These are phyloP conservation scores for Nyctibius grandis DNA, from an alignment of 2,797 vertebrate genomes.

Conservation along the genomic window DNA sequence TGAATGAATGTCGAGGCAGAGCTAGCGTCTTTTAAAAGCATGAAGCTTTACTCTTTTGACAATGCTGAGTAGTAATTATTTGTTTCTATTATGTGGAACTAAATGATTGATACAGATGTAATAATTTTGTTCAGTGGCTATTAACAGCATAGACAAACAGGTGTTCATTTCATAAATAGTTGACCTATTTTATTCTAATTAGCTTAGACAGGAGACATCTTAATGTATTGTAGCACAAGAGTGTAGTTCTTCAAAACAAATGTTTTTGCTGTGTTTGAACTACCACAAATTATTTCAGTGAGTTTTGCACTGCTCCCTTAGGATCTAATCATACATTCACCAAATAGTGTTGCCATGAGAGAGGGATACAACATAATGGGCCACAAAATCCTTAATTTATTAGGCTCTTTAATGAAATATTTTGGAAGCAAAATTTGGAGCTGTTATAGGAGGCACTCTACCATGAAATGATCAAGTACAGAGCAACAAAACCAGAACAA, in stretches of 20 bases:
- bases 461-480: background rate
- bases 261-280: background rate
- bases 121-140: background rate
- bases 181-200: conserved; percentile 13
- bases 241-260: background rate
- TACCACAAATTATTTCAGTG: background rate
- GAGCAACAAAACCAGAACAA: background rate
- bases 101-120: background rate
- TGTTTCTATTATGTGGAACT: conserved; percentile 9
- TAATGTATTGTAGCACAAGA: background rate
- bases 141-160: background rate
- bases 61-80: background rate
- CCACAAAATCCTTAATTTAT: background rate
- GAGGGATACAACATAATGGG: background rate
- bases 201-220: background rate
- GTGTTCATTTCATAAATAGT: background rate
- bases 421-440: background rate
- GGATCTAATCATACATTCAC: background rate
- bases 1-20: conserved; percentile 54
- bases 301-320: background rate
- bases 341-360: background rate
- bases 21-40: background rate
- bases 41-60: background rate
- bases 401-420: background rate
- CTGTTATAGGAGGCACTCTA: background rate